Base-by-base conservation (phyloP, 2,797 vertebrate species). In the Apogon hyalosoma region DNA sequence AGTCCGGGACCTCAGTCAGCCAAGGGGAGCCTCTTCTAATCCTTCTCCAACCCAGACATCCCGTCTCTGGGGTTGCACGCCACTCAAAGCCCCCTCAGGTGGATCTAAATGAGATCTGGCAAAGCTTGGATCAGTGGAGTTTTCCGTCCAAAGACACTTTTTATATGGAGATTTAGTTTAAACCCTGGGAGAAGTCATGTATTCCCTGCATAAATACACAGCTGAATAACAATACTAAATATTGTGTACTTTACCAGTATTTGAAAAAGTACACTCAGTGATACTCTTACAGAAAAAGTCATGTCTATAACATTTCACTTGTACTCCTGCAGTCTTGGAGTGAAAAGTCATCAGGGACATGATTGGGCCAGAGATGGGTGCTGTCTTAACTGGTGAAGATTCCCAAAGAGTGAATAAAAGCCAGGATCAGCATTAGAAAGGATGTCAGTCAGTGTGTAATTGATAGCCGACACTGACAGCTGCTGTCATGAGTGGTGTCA, bases 71-170 rank as follows among this genome's bases (percentile, higher is more conserved):
- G 76, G 72, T 68, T 76, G 58, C 82, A 80, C 67, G 40, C 73
- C 75, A 84, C 79, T 83, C 40, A 43, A 61, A 80, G 82, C 67
- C 74, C 79, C 75, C 68, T 80, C 75, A 80, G 84, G 84, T 88
- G 82, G 90, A 92, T 90, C 76, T 86, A 90, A 91, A 91, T 90
- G 59, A 92, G 77, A 90, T 82, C 83, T 85, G 88, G 71, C 86
- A 89, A 90, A 92, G 82, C 86, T 11, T 63, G 83, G 88, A 88
- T 91, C 83, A 87, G 65, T 54, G 66, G 73, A 77, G 71, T 78
- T 87, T 82, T 90, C 73, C 70, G 47, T 62, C 74, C 24, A 10
- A 62, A 40, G 59, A 51, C 15, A 79, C 50, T 57, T 85, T 82
- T 86, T 77, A 83, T 77, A 75, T 73, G 52, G 53, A 74, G 69